Conservation (phyloP, 1,140 invertebrate genomes). For the Neodiprion lecontei region DNA sequence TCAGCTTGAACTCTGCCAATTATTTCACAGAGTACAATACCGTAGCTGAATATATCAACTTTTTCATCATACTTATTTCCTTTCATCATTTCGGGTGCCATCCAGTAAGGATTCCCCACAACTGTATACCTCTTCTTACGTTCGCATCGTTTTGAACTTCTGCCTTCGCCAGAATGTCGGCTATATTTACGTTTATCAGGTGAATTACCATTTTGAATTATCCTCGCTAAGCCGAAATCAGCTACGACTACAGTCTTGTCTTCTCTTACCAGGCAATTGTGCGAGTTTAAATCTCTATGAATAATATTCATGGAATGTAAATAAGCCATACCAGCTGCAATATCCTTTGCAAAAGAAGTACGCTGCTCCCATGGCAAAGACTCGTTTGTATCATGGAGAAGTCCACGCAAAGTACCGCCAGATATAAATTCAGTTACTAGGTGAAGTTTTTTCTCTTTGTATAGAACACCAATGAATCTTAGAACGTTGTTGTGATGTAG, state of each 20-base stretch:
- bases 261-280: slow-evolving; percentile 93
- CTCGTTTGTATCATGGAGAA: slow-evolving; percentile 77
- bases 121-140: slow-evolving; percentile 78
- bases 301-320: slow-evolving; percentile 94
- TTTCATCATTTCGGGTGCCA: slow-evolving; percentile 98
- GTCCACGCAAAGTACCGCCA: slow-evolving; percentile 86
- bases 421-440: slow-evolving; percentile 92
- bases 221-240: slow-evolving; percentile 92
- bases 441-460: slow-evolving; percentile 90
- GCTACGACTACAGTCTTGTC: slow-evolving; percentile 92
- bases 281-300: slow-evolving; percentile 95
- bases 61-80: slow-evolving; percentile 96
- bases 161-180: slow-evolving; percentile 46
- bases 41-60: slow-evolving; percentile 97
- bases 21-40: slow-evolving; percentile 95
- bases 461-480: slow-evolving; percentile 91
- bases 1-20: slow-evolving; percentile 93
- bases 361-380: slow-evolving; percentile 83
- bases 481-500: slow-evolving; percentile 90
- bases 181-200: slow-evolving; percentile 54
- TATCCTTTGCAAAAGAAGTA: slow-evolving; percentile 87
- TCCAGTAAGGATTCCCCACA: slow-evolving; percentile 97
- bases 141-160: slow-evolving; percentile 62
- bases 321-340: slow-evolving; percentile 92
- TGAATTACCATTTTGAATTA: slow-evolving; percentile 68